Evolutionary conservation across 2,113 vertebrate genomes (phyloP).

Genomic region (Telmatochromis bifrenatus): DNA sequence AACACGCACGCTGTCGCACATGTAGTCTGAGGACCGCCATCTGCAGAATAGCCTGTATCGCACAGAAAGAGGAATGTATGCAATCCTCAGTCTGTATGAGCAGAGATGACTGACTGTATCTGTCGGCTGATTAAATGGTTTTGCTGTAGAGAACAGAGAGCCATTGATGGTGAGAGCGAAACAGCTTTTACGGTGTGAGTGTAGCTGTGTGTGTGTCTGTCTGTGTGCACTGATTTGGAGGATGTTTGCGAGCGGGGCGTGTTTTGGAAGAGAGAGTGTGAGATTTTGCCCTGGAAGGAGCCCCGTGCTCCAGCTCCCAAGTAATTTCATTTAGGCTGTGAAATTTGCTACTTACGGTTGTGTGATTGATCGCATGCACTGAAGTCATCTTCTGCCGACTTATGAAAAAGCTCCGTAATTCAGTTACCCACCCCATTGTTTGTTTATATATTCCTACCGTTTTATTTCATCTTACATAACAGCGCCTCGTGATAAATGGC

Average conservation of each 20-base stretch:
- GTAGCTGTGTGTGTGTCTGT: background rate
- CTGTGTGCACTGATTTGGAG: background rate
- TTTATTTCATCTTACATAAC: slow-evolving; percentile 57
- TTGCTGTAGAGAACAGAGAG: background rate
- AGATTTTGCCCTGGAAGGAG: slow-evolving; percentile 13
- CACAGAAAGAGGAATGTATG: slow-evolving; percentile 5
- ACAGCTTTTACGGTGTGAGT: background rate
- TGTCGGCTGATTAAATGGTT: slow-evolving; percentile 35
- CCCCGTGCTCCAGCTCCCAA: background rate
- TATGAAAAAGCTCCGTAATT: slow-evolving; percentile 65
- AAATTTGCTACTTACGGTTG: slow-evolving; percentile 48
- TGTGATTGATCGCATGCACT: slow-evolving; percentile 62
- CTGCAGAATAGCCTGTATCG: background rate
- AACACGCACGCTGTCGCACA: background rate
- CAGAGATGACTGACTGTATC: slow-evolving; percentile 15
- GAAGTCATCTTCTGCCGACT: slow-evolving; percentile 48
- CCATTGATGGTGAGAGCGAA: background rate
- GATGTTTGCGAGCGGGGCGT: background rate
- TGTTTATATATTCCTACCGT: slow-evolving; percentile 58
- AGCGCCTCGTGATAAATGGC: slow-evolving; percentile 50
- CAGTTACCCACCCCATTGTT: slow-evolving; percentile 48
- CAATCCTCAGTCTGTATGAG: background rate
- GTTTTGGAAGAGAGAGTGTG: background rate
- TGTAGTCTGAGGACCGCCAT: background rate
- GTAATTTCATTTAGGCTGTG: slow-evolving; percentile 53